These are phyloP conservation scores for Digitonthophagus gazella DNA, from an alignment of 2,888 invertebrate genomes.

Conservation along the genomic window DNA sequence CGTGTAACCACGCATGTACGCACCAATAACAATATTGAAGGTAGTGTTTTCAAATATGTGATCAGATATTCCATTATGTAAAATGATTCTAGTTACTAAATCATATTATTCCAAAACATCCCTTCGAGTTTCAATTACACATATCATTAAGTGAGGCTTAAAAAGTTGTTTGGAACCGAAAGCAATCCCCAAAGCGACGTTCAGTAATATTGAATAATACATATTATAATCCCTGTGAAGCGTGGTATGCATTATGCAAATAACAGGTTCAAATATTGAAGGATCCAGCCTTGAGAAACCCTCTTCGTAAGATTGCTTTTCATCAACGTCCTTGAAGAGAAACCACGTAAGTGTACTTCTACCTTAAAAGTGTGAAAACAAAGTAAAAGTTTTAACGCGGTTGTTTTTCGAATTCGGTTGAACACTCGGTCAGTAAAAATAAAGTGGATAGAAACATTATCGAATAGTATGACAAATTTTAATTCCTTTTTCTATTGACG, in stretches of 20 bases:
- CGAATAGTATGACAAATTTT: too few relatives aligned
- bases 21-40: too few relatives aligned
- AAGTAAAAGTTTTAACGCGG: not conserved
- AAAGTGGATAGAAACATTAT: not conserved
- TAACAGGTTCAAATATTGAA: slow-evolving; percentile 36
- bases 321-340: not conserved
- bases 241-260: slow-evolving; percentile 39
- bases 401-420: too few relatives aligned
- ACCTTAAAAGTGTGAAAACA: not conserved
- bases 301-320: slow-evolving; percentile 15
- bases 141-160: slow-evolving; percentile 17
- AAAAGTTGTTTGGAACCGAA: slow-evolving; percentile 33
- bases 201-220: slow-evolving; percentile 38
- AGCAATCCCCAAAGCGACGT: slow-evolving; percentile 30
- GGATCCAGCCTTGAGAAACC: slow-evolving; percentile 21
- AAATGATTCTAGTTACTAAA: not conserved
- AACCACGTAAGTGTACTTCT: not conserved
- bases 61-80: too few relatives aligned
- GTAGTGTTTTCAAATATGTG: too few relatives aligned
- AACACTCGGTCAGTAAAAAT: too few relatives aligned
- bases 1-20: too few relatives aligned
- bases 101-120: too few relatives aligned
- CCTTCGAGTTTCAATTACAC: not conserved
- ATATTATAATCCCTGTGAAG: slow-evolving; percentile 40
- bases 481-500: too few relatives aligned